Conservation (phyloP, 2,113 vertebrate genomes). For the Synchiropus splendidus region DNA sequence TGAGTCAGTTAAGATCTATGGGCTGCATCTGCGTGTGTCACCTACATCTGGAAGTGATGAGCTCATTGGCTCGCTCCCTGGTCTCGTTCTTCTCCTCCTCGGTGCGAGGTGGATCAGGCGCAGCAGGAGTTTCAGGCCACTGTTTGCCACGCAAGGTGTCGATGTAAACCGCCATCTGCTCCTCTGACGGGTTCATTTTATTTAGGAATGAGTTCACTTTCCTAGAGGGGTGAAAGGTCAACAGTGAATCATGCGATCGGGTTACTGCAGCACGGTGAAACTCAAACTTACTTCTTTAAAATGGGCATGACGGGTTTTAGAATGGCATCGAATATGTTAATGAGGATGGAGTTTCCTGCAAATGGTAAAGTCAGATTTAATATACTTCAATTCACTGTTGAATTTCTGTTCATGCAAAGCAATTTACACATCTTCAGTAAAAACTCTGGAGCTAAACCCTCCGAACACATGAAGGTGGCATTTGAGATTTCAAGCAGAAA, state of each 20-base stretch:
- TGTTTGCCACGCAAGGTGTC: conserved; percentile 41
- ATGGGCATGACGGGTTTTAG: conserved; percentile 60
- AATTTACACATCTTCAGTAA: too few species aligned
- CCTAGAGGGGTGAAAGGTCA: conserved; percentile 26
- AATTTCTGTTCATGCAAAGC: too few species aligned
- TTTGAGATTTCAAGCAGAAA: too few species aligned
- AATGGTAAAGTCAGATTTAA: conserved; percentile 3
- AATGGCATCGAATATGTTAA: conserved; percentile 60
- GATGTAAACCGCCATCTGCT: conserved; percentile 52
- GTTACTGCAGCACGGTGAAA: not conserved
- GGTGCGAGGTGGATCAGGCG: conserved; percentile 20
- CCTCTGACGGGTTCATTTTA: conserved; percentile 56
- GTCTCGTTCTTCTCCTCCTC: conserved; percentile 48
- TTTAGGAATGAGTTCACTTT: conserved; percentile 61
- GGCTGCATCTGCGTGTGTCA: not conserved
- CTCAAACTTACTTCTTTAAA: conserved; percentile 61
- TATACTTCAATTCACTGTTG: not conserved
- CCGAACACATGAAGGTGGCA: too few species aligned
- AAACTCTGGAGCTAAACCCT: too few species aligned
- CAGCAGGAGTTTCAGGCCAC: conserved; percentile 43
- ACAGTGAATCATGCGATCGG: not conserved
- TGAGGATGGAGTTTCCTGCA: conserved; percentile 62
- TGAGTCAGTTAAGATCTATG: too few species aligned
- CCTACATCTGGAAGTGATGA: conserved; percentile 60
- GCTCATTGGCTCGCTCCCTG: conserved; percentile 48